Evolutionary conservation across 2,113 vertebrate species (phyloP).

Genomic region (Melanerpes formicivorus): DNA sequence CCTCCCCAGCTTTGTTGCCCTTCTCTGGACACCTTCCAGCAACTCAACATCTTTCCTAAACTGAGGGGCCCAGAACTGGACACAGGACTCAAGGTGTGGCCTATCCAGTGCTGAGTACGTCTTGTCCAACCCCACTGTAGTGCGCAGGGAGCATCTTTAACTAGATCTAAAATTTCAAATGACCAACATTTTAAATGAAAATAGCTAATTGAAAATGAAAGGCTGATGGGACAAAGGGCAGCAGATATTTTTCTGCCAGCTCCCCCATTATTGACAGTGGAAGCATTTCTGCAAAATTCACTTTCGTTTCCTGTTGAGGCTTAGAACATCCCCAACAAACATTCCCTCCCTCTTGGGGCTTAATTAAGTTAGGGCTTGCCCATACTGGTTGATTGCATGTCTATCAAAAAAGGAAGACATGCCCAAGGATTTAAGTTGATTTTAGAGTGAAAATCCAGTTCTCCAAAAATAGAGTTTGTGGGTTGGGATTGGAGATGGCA

Average conservation of each 20-base stretch:
- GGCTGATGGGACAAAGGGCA: neutral
- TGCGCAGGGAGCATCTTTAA: no score
- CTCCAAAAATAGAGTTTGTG: neutral
- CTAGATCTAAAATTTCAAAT: no score
- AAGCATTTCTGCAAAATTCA: neutral
- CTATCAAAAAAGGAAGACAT: neutral
- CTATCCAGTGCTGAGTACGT: no score
- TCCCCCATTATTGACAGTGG: neutral
- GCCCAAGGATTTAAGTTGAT: neutral
- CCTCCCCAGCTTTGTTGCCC: no score
- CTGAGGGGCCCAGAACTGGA: no score
- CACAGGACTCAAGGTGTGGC: no score
- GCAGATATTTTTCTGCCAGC: neutral
- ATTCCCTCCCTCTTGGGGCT: neutral
- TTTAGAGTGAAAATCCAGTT: neutral
- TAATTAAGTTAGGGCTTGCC: conserved; percentile 12
- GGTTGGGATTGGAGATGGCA: neutral
- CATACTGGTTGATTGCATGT: neutral
- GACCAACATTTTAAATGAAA: no score
- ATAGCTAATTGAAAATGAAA: neutral
- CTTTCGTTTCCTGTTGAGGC: neutral
- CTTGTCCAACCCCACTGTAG: no score
- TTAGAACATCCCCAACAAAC: neutral
- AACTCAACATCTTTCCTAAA: no score
- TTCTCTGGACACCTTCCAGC: no score